These are phyloP conservation scores for Trachelus stipa DNA, from an alignment of 2,888 invertebrate species.

Conservation along the genomic window DNA sequence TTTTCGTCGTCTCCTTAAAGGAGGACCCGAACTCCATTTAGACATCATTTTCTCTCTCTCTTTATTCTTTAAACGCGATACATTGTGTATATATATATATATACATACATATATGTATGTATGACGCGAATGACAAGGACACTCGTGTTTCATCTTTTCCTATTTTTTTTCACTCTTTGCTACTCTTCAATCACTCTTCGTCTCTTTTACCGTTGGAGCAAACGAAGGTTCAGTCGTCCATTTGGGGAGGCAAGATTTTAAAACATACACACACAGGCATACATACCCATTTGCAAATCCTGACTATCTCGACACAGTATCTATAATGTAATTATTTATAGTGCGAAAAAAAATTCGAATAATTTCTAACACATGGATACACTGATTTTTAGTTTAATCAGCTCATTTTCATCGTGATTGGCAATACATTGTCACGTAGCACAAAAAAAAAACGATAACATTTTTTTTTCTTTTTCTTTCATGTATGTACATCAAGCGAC, in stretches of 20 bases:
- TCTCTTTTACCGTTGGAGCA: slow-evolving; percentile 15
- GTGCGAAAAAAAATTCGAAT: neutral
- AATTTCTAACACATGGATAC: neutral
- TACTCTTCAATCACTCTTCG: neutral
- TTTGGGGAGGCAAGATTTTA: neutral
- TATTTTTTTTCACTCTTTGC: neutral
- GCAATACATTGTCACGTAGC: neutral
- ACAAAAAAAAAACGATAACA: neutral
- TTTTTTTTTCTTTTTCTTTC: neutral
- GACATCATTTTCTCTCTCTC: slow-evolving; percentile 18
- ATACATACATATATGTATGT: slow-evolving; percentile 21
- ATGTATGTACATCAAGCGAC: neutral
- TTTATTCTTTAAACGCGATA: slow-evolving; percentile 32
- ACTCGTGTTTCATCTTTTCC: neutral
- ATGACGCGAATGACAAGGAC: neutral
- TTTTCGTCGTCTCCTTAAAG: slow-evolving; percentile 29
- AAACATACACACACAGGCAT: neutral
- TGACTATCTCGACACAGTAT: neutral
- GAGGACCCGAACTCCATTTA: slow-evolving; percentile 1
- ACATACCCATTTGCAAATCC: neutral
- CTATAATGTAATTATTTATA: neutral
- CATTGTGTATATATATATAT: slow-evolving; percentile 35
- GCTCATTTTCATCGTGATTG: neutral
- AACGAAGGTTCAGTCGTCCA: neutral
- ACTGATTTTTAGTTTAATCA: neutral